Conservation (phyloP, 1,140 invertebrate genomes). For the Lepidurus couesii region DNA sequence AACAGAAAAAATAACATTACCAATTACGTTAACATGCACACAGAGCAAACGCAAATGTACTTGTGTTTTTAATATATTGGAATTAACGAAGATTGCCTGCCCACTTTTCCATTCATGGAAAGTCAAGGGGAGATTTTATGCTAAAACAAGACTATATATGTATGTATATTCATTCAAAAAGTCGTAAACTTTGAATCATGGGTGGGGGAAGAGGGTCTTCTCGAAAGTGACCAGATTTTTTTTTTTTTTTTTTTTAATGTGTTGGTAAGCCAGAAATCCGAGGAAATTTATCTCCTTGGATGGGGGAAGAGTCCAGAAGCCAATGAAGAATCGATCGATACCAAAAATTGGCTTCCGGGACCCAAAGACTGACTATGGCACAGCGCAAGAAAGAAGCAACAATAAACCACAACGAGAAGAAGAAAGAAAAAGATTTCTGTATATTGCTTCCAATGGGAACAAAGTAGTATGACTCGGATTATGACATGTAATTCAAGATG, state of each 20-base stretch:
- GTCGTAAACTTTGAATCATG: too few species aligned
- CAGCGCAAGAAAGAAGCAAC: background rate
- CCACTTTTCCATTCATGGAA: too few species aligned
- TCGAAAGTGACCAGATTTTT: background rate
- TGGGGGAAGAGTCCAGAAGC: background rate
- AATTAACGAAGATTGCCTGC: too few species aligned
- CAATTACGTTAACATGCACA: too few species aligned
- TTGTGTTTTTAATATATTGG: too few species aligned
- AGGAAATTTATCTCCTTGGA: slow-evolving; percentile 8
- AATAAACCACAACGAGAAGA: background rate
- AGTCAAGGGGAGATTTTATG: too few species aligned
- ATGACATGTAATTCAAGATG: too few species aligned
- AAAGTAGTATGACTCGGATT: too few species aligned
- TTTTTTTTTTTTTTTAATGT: background rate
- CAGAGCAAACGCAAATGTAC: too few species aligned
- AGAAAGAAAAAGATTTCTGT: background rate
- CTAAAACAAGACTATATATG: too few species aligned
- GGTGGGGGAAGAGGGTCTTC: too few species aligned
- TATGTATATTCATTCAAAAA: too few species aligned
- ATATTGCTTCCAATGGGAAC: background rate
- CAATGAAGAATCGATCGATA: background rate
- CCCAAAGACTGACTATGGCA: background rate
- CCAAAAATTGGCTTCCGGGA: background rate
- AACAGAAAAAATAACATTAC: background rate
- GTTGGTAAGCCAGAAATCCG: background rate